A percentile compares a stretch with the other conserved stretches of the same genome.
Evolutionary conservation across 1,140 invertebrate species (phyloP).

Genomic region (Camponotus floridanus): DNA sequence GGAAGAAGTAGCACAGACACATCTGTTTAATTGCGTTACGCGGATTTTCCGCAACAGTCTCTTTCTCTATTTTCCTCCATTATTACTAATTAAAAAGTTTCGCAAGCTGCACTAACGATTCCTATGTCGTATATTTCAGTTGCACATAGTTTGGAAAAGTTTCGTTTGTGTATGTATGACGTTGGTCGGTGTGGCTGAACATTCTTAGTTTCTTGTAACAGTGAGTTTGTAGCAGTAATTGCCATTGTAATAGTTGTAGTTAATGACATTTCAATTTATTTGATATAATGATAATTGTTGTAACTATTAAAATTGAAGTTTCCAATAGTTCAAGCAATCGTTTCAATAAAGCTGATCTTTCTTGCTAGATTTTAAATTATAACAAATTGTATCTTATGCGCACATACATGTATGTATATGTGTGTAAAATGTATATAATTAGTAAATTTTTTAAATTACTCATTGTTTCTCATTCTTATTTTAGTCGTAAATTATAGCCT

Average conservation of each 20-base stretch:
- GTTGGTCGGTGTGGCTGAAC: background rate
- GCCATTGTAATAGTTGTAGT: background rate
- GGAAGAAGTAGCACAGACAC: background rate
- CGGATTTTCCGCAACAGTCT: slow-evolving; percentile 21
- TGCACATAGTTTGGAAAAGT: slow-evolving; percentile 7
- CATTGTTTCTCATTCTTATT: background rate
- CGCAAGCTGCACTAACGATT: slow-evolving; percentile 22
- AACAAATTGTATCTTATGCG: background rate
- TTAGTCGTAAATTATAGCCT: background rate
- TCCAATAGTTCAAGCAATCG: background rate
- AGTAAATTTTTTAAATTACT: background rate
- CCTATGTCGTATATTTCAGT: background rate
- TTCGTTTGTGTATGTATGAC: background rate
- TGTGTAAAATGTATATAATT: background rate
- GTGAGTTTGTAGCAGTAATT: no score
- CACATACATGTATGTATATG: no score
- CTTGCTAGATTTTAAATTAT: background rate
- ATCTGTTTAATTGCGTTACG: background rate
- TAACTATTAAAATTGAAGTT: background rate
- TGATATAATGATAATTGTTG: background rate
- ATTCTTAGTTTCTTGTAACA: slow-evolving; percentile 6
- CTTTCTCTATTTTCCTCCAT: background rate
- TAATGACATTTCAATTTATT: background rate
- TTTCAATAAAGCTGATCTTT: background rate
- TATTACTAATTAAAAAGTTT: slow-evolving; percentile 52